A percentile compares a stretch with the other conserved stretches of the same genome.
Conservation (phyloP, 2,888 invertebrate genomes). For the Pedicia rivosa region DNA sequence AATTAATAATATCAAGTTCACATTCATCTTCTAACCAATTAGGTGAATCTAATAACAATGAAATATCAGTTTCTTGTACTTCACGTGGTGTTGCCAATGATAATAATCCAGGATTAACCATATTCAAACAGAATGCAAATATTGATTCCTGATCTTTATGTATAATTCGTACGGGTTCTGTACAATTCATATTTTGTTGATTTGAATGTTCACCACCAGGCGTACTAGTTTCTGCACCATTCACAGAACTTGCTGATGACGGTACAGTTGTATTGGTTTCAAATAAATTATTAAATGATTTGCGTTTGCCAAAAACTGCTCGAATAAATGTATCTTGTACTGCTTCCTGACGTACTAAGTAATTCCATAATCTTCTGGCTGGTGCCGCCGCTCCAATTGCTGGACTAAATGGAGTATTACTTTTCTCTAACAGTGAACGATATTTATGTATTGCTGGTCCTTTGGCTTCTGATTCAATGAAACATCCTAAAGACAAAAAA, state of each 20-base stretch:
- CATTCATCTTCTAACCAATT: conserved; percentile 95
- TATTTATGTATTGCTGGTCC: conserved; percentile 89
- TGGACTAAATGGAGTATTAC: conserved; percentile 86
- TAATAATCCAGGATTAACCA: conserved; percentile 69
- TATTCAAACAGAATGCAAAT: conserved; percentile 90
- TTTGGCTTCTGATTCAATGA: conserved; percentile 53
- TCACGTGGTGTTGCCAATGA: conserved; percentile 92
- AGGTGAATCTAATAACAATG: conserved; percentile 73
- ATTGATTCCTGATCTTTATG: conserved; percentile 99
- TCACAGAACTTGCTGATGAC: background rate
- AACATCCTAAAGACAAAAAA: conserved; percentile 48
- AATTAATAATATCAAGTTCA: conserved; percentile 84
- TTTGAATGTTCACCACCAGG: conserved; percentile 18
- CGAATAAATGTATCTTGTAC: conserved; percentile 92
- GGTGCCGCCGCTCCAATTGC: conserved; percentile 54
- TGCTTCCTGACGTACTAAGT: conserved; percentile 77
- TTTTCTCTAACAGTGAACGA: conserved; percentile 75
- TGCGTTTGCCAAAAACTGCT: conserved; percentile 77
- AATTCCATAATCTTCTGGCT: conserved; percentile 78
- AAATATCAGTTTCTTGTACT: conserved; percentile 95
- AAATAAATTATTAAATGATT: conserved; percentile 17
- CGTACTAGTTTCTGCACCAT: conserved; percentile 19
- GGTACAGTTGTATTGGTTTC: conserved; percentile 1
- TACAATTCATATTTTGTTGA: conserved; percentile 19
- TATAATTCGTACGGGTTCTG: conserved; percentile 84